These are phyloP conservation scores for Pitta sordida DNA, from an alignment of 2,113 vertebrate genomes.

Conservation along the genomic window DNA sequence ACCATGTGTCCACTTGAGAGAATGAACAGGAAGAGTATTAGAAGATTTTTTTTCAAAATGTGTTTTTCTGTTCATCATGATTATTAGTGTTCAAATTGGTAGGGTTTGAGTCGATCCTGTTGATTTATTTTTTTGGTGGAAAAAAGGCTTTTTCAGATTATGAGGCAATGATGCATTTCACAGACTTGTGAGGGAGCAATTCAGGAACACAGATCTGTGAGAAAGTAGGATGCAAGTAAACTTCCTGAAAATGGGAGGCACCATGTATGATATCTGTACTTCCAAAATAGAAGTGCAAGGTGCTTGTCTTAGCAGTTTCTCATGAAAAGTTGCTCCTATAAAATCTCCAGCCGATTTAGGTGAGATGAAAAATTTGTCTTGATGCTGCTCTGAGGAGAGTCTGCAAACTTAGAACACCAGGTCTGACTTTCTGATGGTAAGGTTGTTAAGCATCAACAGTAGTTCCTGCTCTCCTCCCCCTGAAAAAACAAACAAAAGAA, in stretches of 20 bases:
- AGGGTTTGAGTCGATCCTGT: not conserved
- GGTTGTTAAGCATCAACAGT: not conserved
- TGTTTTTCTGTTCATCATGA: not conserved
- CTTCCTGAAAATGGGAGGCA: not conserved
- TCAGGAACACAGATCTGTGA: not conserved
- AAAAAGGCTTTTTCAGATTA: not conserved
- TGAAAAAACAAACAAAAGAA: not conserved
- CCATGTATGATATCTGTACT: fast-evolving
- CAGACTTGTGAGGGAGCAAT: not conserved
- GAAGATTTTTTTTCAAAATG: not conserved
- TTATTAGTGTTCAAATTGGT: not conserved
- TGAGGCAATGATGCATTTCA: not conserved
- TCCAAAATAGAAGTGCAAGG: not conserved
- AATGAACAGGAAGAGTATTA: not conserved
- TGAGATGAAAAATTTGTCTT: not conserved
- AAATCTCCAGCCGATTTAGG: not conserved
- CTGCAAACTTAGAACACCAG: not conserved
- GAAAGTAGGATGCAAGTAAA: not conserved
- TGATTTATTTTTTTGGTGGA: not conserved
- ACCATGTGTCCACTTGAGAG: not conserved
- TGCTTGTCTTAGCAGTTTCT: not conserved
- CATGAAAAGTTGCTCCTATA: not conserved
- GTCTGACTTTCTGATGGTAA: not conserved
- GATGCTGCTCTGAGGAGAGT: not conserved
- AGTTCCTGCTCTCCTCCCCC: not conserved